Conservation (phyloP, 1,140 invertebrate genomes). For the Himalopsyche phryganea region DNA sequence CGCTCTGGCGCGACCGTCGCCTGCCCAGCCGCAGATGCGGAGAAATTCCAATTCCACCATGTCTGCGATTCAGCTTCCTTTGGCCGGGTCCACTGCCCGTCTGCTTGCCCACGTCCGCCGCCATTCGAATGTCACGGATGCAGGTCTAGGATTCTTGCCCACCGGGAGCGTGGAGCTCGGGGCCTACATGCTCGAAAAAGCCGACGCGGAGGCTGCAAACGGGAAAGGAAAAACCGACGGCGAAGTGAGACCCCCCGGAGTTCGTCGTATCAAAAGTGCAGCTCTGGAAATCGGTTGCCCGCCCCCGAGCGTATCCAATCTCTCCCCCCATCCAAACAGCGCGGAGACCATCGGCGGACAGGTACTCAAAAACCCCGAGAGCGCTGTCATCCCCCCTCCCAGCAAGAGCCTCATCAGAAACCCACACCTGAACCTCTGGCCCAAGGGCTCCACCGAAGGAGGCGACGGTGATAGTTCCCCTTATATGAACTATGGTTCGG, state of each 20-base stretch:
- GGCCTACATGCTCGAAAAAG: conserved; percentile 51
- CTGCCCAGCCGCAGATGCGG: conserved; percentile 47
- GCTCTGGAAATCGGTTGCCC: conserved; percentile 64
- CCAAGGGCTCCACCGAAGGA: conserved; percentile 44
- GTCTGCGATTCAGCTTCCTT: conserved; percentile 56
- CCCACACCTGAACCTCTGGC: conserved; percentile 63
- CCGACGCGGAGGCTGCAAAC: conserved; percentile 39
- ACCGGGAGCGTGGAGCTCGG: conserved; percentile 49
- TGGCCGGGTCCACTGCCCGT: conserved; percentile 48
- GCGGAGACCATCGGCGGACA: conserved; percentile 63
- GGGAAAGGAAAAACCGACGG: conserved; percentile 40
- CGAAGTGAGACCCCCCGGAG: conserved; percentile 49
- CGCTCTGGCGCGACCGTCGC: conserved; percentile 38
- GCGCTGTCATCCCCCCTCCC: conserved; percentile 58
- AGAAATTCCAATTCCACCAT: conserved; percentile 58
- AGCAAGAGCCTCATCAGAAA: conserved; percentile 63
- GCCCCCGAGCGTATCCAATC: conserved; percentile 58
- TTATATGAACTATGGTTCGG: conserved; percentile 67
- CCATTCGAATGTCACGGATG: conserved; percentile 63
- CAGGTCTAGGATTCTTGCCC: conserved; percentile 50
- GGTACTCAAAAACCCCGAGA: conserved; percentile 58
- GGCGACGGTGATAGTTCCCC: conserved; percentile 55
- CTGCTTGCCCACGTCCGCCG: conserved; percentile 52
- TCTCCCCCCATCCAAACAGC: conserved; percentile 64
- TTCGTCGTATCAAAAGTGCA: conserved; percentile 63